A percentile compares a stretch with the other conserved stretches of the same genome.
Evolutionary conservation across 2,113 vertebrate species (phyloP).

Genomic region (Crypturellus undulatus): DNA sequence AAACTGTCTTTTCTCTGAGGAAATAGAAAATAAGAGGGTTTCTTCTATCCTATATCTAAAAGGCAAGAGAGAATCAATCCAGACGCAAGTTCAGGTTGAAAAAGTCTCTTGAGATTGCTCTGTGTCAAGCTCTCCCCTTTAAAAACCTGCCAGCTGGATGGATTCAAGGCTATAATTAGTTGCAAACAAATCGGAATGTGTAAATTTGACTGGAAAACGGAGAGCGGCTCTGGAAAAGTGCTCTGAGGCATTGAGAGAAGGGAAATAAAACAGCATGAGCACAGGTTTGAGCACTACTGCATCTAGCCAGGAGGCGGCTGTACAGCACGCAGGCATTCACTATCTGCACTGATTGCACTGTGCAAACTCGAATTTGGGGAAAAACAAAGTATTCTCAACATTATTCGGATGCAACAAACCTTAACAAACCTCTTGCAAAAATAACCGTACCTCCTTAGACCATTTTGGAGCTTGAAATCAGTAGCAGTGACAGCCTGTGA

Average conservation of each 20-base stretch:
- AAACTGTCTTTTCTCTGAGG: rapidly evolving
- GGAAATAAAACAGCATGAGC: rapidly evolving
- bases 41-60: not conserved
- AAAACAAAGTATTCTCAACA: rapidly evolving
- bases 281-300: rapidly evolving
- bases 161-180: not conserved
- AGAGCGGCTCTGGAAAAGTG: not conserved
- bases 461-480: not conserved
- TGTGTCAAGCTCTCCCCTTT: rapidly evolving
- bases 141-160: not conserved
- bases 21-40: not conserved
- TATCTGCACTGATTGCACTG: rapidly evolving
- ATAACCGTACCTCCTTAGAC: not conserved
- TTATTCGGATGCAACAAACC: not conserved
- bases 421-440: not conserved
- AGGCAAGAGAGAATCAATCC: not conserved
- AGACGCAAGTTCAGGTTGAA: rapidly evolving
- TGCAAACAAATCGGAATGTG: rapidly evolving
- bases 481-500: not conserved
- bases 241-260: rapidly evolving
- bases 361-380: not conserved
- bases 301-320: conserved; percentile 53
- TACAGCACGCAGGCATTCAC: not conserved
- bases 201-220: rapidly evolving
- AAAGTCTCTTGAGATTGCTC: not conserved